Base-by-base conservation (phyloP, 2,113 vertebrate genomes). In the Stigmatopora nigra region DNA sequence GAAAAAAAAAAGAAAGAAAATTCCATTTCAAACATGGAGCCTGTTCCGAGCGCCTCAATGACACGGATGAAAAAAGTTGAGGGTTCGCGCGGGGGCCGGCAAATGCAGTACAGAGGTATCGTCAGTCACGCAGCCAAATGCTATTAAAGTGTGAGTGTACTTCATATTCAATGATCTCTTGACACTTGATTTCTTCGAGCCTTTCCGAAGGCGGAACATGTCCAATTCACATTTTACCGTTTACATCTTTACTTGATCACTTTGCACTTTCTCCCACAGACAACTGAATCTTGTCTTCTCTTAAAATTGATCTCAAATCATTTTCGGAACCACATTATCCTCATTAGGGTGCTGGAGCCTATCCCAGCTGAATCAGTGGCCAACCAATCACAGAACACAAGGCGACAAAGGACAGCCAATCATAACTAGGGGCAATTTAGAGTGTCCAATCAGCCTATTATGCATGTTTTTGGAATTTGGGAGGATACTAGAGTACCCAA, bases 91-190 rank as follows among this genome's bases (percentile, higher is more conserved):
- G 19, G 57, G 31, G 16, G 36, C 36, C 57, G 38, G n/a, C 35
- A 41, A 19, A 1, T 17, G 15, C 38, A 44, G 38, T 41, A 41
- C 38, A 41, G 57, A 12, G 41, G 57, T 4, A 41, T n/a, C 15
- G 12, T 35, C 31, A 60, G 57, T 19, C 36, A 41, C 38, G 57
- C 56, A 3, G 31, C 56, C 56, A 58, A 58, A 58, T 60, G 57
- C 36, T 60, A 60, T 60, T 20, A 60, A 36, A 7, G 57, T 41
- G 17, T 12, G 57, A 41, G 36, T 38, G 57, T 60, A 60, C 57
- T 60, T 36, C 38, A 60, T 60, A 60, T 60, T 60, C 36, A 19
- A 60, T 41, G 36, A 60, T 20, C 57, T 60, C 57, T 44, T 60
- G 57, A 60, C 57, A 60, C 17, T 44, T 60, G 57, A 60, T 60